These are phyloP conservation scores for Lota lota DNA, from an alignment of 2,113 vertebrate genomes.

Conservation along the genomic window DNA sequence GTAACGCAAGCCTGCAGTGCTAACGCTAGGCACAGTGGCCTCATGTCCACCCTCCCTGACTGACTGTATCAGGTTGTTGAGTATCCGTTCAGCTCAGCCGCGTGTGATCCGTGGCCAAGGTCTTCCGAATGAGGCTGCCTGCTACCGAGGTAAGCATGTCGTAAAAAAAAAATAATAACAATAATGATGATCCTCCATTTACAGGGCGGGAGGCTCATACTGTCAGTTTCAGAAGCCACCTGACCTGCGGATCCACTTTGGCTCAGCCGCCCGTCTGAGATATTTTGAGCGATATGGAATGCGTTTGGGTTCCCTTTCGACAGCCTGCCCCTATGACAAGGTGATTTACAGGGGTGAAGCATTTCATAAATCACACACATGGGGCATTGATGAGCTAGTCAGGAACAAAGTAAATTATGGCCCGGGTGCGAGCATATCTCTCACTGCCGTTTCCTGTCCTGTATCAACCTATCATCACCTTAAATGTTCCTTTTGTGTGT, in stretches of 20 bases:
- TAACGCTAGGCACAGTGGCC: too few species aligned
- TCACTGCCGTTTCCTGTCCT: constrained; percentile 11
- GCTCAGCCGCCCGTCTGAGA: constrained; percentile 2
- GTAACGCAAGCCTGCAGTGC: constrained; percentile 24
- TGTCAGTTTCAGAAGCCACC: constrained; percentile 18
- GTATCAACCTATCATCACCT: constrained; percentile 29
- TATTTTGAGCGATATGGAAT: constrained; percentile 23
- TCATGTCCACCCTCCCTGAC: too few species aligned
- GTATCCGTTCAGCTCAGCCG: neutral
- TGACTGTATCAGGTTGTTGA: constrained; percentile 1
- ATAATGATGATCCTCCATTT: neutral
- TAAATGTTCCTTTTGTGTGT: neutral
- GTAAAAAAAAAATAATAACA: neutral
- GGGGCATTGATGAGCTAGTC: constrained; percentile 32
- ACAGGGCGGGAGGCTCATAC: neutral
- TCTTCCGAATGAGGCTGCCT: too few species aligned
- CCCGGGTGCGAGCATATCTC: constrained; percentile 13
- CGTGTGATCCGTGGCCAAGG: too few species aligned
- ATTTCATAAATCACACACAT: constrained; percentile 32
- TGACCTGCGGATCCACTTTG: constrained; percentile 5
- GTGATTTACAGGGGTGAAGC: constrained; percentile 29
- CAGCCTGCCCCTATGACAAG: constrained; percentile 7
- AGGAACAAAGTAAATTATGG: constrained; percentile 20
- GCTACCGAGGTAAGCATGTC: too few species aligned
- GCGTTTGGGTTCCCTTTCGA: constrained; percentile 17